Evolutionary conservation across 2,888 invertebrate genomes (phyloP).

Genomic region (Apotomis capreana): DNA sequence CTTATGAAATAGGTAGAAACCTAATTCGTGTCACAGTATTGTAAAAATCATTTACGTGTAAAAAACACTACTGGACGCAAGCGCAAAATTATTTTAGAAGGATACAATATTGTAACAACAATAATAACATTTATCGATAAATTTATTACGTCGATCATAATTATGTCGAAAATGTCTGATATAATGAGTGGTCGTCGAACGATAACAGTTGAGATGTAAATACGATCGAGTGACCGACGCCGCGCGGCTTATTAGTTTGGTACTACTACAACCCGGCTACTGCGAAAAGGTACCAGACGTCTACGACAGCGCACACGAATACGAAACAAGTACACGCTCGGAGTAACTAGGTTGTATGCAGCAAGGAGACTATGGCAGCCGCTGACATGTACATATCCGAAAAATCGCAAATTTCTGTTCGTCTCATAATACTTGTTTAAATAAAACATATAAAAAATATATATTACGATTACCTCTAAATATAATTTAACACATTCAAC

Average conservation of each 20-base stretch:
- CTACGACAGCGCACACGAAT: not conserved
- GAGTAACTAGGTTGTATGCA: not conserved
- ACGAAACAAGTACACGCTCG: not conserved
- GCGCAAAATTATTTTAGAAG: conserved; percentile 61
- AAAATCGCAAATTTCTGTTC: conserved; percentile 62
- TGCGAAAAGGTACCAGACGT: not conserved
- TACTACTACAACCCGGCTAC: not conserved
- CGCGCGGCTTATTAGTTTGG: not conserved
- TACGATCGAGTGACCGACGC: not conserved
- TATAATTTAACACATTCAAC: conserved; percentile 75
- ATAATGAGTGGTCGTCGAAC: not conserved
- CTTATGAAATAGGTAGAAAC: conserved; percentile 29
- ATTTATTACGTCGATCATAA: conserved; percentile 38
- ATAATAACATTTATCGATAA: conserved; percentile 57
- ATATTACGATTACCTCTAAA: conserved; percentile 75
- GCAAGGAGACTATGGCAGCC: conserved; percentile 46
- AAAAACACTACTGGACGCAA: conserved; percentile 66
- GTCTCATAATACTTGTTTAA: conserved; percentile 74
- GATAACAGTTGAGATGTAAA: not conserved
- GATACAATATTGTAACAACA: conserved; percentile 62
- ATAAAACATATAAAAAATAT: conserved; percentile 79
- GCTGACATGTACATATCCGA: conserved; percentile 53
- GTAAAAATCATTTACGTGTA: conserved; percentile 45
- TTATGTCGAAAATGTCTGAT: conserved; percentile 20
- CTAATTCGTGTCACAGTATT: conserved; percentile 42